Evolutionary conservation across 1,140 invertebrate genomes (phyloP).

Genomic region (Cherax destructor): DNA sequence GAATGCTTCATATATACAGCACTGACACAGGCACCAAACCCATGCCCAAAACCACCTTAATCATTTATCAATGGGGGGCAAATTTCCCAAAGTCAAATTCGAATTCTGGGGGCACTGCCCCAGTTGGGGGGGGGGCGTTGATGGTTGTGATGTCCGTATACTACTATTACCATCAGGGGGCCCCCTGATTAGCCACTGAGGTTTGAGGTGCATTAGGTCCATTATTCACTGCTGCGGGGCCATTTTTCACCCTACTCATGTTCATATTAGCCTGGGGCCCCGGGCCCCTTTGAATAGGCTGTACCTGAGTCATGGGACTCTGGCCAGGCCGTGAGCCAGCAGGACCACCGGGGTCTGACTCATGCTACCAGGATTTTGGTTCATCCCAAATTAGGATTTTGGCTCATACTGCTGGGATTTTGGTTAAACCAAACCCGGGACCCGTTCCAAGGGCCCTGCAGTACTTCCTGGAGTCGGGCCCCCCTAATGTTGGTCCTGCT

Average conservation of each 20-base stretch:
- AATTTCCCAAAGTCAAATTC: conserved; percentile 64
- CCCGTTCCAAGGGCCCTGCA: conserved; percentile 46
- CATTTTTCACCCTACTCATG: conserved; percentile 56
- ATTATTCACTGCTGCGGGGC: conserved; percentile 48
- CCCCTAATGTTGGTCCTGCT: conserved; percentile 38
- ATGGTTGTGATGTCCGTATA: conserved; percentile 69
- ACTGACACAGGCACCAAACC: conserved; percentile 55
- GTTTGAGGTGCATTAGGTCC: conserved; percentile 60
- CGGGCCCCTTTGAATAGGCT: conserved; percentile 48
- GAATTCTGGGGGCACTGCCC: conserved; percentile 24
- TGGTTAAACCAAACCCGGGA: conserved; percentile 61
- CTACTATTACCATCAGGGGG: conserved; percentile 56
- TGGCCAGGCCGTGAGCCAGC: conserved; percentile 41
- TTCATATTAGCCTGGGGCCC: conserved; percentile 49
- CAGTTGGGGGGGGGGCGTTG: conserved; percentile 58
- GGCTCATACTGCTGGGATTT: conserved; percentile 31
- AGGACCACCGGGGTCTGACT: conserved; percentile 33
- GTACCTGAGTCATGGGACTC: conserved; percentile 55
- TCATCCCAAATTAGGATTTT: conserved; percentile 42
- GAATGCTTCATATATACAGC: conserved; percentile 70
- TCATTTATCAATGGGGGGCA: conserved; percentile 61
- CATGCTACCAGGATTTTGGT: conserved; percentile 31
- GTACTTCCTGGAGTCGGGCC: conserved; percentile 42
- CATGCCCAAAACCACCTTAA: conserved; percentile 44
- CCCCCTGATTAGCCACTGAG: conserved; percentile 52